A percentile compares a stretch with the other conserved stretches of the same genome.
Evolutionary conservation across 2,113 vertebrate species (phyloP).

Genomic region (Pterocles gutturalis): DNA sequence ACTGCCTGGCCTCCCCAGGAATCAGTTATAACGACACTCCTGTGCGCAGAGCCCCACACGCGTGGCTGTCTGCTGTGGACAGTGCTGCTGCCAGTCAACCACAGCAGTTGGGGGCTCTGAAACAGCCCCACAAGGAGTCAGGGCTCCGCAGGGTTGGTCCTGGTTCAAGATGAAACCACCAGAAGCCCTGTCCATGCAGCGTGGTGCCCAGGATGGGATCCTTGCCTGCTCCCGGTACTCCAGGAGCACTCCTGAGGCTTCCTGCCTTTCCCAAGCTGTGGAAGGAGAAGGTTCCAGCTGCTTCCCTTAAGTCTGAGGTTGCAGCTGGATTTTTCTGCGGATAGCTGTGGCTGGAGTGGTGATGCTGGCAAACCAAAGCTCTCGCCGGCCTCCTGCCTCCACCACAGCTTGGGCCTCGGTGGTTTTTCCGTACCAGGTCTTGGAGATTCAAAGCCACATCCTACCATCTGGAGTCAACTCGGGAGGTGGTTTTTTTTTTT

Average conservation of each 20-base stretch:
- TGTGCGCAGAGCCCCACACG: accelerated
- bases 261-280: not conserved
- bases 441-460: not conserved
- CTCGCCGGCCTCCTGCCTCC: not conserved
- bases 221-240: not conserved
- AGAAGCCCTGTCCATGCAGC: not conserved
- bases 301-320: not conserved
- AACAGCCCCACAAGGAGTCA: not conserved
- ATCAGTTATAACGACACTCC: not conserved
- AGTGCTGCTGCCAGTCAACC: not conserved
- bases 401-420: not conserved
- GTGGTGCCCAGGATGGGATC: not conserved
- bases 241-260: not conserved
- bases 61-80: not conserved
- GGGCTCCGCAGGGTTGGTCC: not conserved
- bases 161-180: not conserved
- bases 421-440: not conserved
- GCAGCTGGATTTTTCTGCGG: not conserved
- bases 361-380: not conserved
- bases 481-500: not conserved
- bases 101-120: not conserved
- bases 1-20: not conserved
- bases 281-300: not conserved
- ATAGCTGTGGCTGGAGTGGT: not conserved
- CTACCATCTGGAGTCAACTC: not conserved